phyloP scores from a whole-genome alignment of 2,888 invertebrate genomes.

The Operophtera brumata region DNA sequence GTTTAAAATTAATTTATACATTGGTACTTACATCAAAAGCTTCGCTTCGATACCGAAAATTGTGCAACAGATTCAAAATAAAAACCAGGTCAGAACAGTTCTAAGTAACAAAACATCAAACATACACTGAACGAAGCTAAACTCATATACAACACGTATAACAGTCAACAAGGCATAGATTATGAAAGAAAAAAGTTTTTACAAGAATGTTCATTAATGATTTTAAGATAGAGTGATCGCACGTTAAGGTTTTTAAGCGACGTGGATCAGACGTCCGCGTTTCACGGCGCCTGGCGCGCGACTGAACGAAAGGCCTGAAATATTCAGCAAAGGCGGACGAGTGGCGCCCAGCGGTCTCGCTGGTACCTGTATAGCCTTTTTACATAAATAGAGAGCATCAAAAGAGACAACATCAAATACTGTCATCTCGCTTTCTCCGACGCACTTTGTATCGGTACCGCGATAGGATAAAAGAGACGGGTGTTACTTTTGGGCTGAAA shows the following conservation, averaged over 20 bases:
- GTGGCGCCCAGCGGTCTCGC: conserved; percentile 68
- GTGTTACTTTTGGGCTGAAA: conserved; percentile 10
- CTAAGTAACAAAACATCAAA: conserved; percentile 39
- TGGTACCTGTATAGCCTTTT: conserved; percentile 47
- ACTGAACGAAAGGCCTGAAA: conserved; percentile 45
- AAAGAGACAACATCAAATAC: conserved; percentile 31
- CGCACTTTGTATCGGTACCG: conserved; percentile 11
- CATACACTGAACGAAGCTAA: conserved; percentile 35
- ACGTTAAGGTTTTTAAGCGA: conserved; percentile 30
- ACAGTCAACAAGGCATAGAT: conserved; percentile 43
- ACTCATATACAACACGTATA: conserved; percentile 36
- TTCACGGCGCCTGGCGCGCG: conserved; percentile 58
- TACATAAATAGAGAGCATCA: conserved; percentile 38
- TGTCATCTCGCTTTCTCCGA: conserved; percentile 32
- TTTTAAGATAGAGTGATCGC: conserved; percentile 49
- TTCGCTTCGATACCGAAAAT: conserved; percentile 42
- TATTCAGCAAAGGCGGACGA: conserved; percentile 28
- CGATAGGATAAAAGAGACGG: conserved; percentile 22
- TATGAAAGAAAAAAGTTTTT: conserved; percentile 41
- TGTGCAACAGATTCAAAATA: conserved; percentile 67
- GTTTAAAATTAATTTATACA: conserved; percentile 20
- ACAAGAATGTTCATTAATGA: conserved; percentile 60
- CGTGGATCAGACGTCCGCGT: conserved; percentile 38
- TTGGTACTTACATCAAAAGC: conserved; percentile 44
- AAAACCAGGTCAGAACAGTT: conserved; percentile 61